Percentiles rank a stretch among this genome's conserved stretches.
These are phyloP conservation scores for Bunonema sp. DNA, from an alignment of 2,888 invertebrate species.

Conservation along the genomic window DNA sequence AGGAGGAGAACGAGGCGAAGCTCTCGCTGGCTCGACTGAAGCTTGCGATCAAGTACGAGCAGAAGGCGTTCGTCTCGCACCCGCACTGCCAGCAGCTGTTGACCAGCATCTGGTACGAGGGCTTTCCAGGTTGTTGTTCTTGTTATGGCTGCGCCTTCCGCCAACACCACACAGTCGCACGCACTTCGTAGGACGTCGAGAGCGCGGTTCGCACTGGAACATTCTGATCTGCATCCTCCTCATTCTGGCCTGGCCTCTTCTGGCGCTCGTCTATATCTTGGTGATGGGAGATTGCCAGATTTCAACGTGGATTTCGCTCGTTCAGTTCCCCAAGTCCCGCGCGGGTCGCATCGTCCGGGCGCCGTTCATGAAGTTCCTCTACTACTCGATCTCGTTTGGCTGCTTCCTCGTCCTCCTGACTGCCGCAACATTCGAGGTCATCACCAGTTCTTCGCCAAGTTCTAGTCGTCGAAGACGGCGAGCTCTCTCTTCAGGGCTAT, in stretches of 20 bases:
- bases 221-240: conserved; percentile 48
- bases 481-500: no score
- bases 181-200: no score
- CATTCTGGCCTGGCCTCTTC: conserved; percentile 49
- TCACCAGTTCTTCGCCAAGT: neutral
- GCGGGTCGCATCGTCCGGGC: conserved; percentile 50
- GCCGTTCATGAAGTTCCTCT: conserved; percentile 54
- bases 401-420: conserved; percentile 51
- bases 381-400: conserved; percentile 52
- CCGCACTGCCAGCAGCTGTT: conserved; percentile 53
- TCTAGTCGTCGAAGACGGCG: no score
- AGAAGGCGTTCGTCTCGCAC: conserved; percentile 54
- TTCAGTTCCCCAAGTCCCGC: conserved; percentile 46
- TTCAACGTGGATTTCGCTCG: neutral
- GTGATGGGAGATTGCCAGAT: conserved; percentile 30
- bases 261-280: conserved; percentile 40
- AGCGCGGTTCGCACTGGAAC: conserved; percentile 47
- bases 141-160: no score
- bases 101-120: conserved; percentile 52
- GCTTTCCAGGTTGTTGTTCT: conserved; percentile 51
- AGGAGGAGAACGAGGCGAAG: conserved; percentile 38
- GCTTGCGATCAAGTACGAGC: conserved; percentile 52
- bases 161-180: no score
- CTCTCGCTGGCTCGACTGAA: conserved; percentile 49
- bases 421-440: conserved; percentile 44